These are phyloP conservation scores for Campoplex capitator DNA, from an alignment of 2,888 invertebrate species.

Conservation along the genomic window DNA sequence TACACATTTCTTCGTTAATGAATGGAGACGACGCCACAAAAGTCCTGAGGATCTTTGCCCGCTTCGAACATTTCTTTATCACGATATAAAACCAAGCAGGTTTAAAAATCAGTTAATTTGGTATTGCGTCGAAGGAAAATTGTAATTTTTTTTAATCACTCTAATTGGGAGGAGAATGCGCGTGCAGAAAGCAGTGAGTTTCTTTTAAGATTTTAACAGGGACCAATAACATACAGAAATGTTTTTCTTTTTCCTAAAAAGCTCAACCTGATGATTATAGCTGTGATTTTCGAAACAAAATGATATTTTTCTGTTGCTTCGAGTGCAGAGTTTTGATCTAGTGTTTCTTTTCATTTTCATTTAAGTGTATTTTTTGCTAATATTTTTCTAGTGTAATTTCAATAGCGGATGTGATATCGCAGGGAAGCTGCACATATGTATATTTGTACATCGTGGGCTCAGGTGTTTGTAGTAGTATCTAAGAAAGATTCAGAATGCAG, in stretches of 20 bases:
- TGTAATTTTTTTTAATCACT: neutral
- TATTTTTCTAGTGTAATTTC: neutral
- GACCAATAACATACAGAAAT: neutral
- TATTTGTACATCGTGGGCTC: conserved; percentile 17
- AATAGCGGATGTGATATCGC: conserved; percentile 37
- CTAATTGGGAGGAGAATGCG: neutral
- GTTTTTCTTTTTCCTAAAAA: neutral
- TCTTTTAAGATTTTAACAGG: neutral
- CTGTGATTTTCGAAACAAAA: neutral
- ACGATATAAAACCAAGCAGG: neutral
- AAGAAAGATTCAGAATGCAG: conserved; percentile 51
- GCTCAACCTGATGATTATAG: neutral
- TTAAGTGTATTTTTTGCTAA: neutral
- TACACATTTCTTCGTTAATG: conserved; percentile 25
- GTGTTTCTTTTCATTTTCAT: neutral
- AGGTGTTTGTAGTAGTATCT: conserved; percentile 37
- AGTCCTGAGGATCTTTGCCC: neutral
- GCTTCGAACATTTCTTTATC: neutral
- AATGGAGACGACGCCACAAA: conserved; percentile 5
- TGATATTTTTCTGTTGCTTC: neutral
- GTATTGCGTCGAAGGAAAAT: neutral
- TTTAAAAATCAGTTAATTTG: neutral
- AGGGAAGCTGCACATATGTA: neutral
- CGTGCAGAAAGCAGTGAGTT: too few species aligned
- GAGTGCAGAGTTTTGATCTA: neutral